These are phyloP conservation scores for Acronicta aceris DNA, from an alignment of 2,888 invertebrate species.

Conservation along the genomic window DNA sequence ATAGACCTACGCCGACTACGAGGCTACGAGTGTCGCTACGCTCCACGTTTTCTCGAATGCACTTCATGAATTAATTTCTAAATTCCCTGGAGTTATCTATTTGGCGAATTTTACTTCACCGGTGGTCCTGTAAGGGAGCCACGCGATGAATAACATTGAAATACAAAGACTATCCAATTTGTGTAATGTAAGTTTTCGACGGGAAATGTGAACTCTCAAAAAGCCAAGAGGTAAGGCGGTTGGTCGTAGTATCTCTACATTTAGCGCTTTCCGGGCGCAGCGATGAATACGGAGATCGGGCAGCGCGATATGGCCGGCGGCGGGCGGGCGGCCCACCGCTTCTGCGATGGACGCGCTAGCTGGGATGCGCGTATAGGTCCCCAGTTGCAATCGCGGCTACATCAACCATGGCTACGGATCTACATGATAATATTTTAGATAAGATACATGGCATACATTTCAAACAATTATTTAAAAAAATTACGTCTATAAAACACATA, in stretches of 20 bases:
- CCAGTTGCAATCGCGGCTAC: constrained; percentile 65
- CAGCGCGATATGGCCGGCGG: constrained; percentile 75
- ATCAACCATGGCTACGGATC: constrained; percentile 55
- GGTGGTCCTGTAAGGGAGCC: constrained; percentile 51
- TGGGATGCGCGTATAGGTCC: constrained; percentile 64
- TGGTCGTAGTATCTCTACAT: constrained; percentile 79
- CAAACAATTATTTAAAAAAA: no score
- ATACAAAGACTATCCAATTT: constrained; percentile 82
- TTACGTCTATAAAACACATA: no score
- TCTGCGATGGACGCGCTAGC: constrained; percentile 56
- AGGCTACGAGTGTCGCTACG: no score
- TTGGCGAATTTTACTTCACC: constrained; percentile 44
- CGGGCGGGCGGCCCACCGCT: constrained; percentile 61
- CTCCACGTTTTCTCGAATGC: constrained; percentile 15
- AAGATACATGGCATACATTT: background rate
- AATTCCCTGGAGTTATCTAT: constrained; percentile 34
- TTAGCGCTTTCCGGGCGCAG: constrained; percentile 78
- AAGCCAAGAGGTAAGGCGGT: constrained; percentile 77
- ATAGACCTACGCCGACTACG: background rate
- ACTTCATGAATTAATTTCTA: constrained; percentile 27
- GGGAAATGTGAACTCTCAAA: constrained; percentile 77
- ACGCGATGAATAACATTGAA: constrained; percentile 64
- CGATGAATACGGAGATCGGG: constrained; percentile 85
- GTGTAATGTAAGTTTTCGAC: constrained; percentile 83
- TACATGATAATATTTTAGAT: constrained; percentile 3